Evolutionary conservation across 2,113 vertebrate genomes (phyloP).

Genomic region (Dicerorhinus sumatrensis): DNA sequence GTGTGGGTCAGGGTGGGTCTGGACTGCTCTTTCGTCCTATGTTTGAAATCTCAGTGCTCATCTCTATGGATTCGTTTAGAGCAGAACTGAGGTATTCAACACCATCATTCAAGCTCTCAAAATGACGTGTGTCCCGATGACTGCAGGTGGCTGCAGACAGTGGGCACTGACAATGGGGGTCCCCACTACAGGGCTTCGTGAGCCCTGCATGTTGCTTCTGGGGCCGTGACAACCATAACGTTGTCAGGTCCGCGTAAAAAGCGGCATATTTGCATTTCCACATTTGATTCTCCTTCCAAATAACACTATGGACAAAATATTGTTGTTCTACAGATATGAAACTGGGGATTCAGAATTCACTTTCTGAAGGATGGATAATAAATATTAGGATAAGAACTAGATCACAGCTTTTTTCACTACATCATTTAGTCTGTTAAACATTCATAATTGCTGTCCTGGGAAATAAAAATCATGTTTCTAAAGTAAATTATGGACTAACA

Average conservation of each 20-base stretch:
- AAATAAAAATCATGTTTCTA: slow-evolving; percentile 21
- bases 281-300: neutral
- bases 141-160: neutral
- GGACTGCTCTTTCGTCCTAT: neutral
- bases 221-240: no score
- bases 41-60: neutral
- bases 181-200: neutral
- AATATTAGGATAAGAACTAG: neutral
- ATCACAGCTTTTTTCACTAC: neutral
- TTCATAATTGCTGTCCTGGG: neutral
- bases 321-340: neutral
- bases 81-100: neutral
- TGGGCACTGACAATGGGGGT: neutral
- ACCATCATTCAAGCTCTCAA: neutral
- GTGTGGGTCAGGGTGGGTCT: no score
- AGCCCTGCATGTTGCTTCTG: neutral
- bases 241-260: neutral
- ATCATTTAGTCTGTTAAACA: neutral
- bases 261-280: neutral
- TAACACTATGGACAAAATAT: neutral
- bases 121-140: neutral
- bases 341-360: neutral
- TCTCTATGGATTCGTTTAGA: neutral
- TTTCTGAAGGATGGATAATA: neutral
- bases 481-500: neutral